Percentiles rank a stretch among this genome's conserved stretches.
phyloP scores from a whole-genome alignment of 2,888 invertebrate species.

The Eilema griseolum region DNA sequence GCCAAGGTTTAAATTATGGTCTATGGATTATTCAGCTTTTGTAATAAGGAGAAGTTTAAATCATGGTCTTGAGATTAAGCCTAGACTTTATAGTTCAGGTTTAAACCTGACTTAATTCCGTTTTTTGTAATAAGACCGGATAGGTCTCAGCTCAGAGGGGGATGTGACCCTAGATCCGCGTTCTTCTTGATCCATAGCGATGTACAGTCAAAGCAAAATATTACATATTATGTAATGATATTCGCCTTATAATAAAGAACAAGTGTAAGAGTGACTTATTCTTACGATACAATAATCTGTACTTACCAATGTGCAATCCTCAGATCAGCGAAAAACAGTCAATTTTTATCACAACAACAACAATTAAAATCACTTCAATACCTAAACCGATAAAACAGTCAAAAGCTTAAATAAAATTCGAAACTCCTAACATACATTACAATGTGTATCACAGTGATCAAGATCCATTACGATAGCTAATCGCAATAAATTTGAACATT shows the following conservation, averaged over 20 bases:
- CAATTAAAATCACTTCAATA: constrained; percentile 6
- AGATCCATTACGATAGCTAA: constrained; percentile 17
- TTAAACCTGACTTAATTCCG: too few relatives aligned
- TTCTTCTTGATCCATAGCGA: not conserved
- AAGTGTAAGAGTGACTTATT: not conserved
- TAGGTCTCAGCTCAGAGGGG: not conserved
- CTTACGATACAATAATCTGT: not conserved
- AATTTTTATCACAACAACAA: constrained; percentile 18
- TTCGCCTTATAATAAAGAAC: not conserved
- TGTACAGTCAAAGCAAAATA: not conserved
- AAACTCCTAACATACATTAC: constrained; percentile 10
- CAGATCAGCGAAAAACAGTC: not conserved
- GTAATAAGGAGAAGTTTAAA: too few relatives aligned
- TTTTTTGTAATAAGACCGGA: too few relatives aligned
- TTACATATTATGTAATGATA: not conserved
- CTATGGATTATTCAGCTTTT: too few relatives aligned
- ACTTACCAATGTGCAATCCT: constrained; percentile 24
- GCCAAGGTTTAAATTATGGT: too few relatives aligned
- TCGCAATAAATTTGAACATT: constrained; percentile 31
- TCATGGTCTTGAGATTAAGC: too few relatives aligned
- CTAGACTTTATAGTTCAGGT: too few relatives aligned
- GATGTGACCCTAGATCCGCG: not conserved
- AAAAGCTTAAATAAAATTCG: not conserved
- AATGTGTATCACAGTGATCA: constrained; percentile 10
- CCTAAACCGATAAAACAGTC: constrained; percentile 7